Evolutionary conservation across 2,113 vertebrate species (phyloP).

Genomic region (Coreoperca whiteheadi): DNA sequence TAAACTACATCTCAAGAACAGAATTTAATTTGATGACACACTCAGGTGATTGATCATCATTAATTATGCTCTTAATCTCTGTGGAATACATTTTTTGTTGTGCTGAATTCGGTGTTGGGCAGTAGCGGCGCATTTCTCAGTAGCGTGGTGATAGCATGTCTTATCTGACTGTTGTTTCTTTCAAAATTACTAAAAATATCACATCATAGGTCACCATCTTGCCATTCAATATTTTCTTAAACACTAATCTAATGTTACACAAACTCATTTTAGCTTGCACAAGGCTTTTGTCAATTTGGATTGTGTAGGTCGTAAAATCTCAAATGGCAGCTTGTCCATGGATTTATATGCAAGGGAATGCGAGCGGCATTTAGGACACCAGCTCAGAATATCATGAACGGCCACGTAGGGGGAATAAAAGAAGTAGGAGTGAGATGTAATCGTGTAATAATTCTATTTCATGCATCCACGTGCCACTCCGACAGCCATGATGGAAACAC

Average conservation of each 20-base stretch:
- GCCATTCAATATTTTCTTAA: neutral
- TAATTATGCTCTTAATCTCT: neutral
- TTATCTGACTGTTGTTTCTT: neutral
- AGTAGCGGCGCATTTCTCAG: no score
- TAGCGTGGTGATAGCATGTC: no score
- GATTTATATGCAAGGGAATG: conserved; percentile 56
- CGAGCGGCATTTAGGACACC: conserved; percentile 40
- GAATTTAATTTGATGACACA: neutral
- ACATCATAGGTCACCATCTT: neutral
- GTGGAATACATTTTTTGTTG: conserved; percentile 5
- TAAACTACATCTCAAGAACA: neutral
- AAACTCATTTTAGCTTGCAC: neutral
- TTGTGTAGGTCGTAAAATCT: conserved; percentile 22
- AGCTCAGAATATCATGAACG: conserved; percentile 58
- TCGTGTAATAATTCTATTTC: conserved; percentile 61
- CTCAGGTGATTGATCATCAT: conserved; percentile 7
- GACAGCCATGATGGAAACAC: conserved; percentile 51
- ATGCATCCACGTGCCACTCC: conserved; percentile 26
- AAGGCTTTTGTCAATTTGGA: neutral
- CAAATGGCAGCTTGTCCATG: conserved; percentile 35
- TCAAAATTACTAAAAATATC: neutral
- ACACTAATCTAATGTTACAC: neutral
- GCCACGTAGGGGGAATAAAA: conserved; percentile 33
- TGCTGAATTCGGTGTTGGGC: no score
- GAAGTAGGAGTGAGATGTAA: conserved; percentile 58